phyloP scores from a whole-genome alignment of 2,888 invertebrate species.

The Antheraea assamensis region DNA sequence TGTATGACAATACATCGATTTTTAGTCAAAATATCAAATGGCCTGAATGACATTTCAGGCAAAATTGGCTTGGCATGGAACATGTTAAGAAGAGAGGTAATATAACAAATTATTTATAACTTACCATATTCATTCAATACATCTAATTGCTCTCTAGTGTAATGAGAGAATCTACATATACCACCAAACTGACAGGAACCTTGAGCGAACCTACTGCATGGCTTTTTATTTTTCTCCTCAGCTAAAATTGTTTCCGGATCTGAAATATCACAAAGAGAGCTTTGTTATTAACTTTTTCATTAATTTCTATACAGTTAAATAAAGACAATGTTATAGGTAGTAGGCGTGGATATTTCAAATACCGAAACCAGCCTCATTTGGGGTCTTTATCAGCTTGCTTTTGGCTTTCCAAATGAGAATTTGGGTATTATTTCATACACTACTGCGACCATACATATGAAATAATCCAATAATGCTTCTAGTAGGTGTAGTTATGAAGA shows the following conservation, averaged over 20 bases:
- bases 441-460: too few relatives aligned
- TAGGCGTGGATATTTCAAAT: background rate
- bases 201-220: constrained; percentile 82
- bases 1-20: too few relatives aligned
- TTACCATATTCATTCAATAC: constrained; percentile 66
- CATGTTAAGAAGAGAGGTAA: too few relatives aligned
- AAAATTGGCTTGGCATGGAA: too few relatives aligned
- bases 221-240: constrained; percentile 84
- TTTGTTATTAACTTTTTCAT: background rate
- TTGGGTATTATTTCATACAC: too few relatives aligned
- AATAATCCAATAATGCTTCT: too few relatives aligned
- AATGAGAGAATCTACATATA: constrained; percentile 87
- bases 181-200: constrained; percentile 85
- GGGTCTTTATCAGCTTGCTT: too few relatives aligned
- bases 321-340: background rate
- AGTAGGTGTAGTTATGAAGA: too few relatives aligned
- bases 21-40: too few relatives aligned
- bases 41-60: too few relatives aligned
- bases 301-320: too few relatives aligned
- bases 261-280: constrained; percentile 48
- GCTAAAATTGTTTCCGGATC: constrained; percentile 84
- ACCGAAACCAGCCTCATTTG: background rate
- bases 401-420: too few relatives aligned
- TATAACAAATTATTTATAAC: background rate
- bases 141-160: constrained; percentile 80